Percentiles rank a stretch among this genome's conserved stretches.
phyloP scores from a whole-genome alignment of 2,113 vertebrate species.

The Ochotona princeps region DNA sequence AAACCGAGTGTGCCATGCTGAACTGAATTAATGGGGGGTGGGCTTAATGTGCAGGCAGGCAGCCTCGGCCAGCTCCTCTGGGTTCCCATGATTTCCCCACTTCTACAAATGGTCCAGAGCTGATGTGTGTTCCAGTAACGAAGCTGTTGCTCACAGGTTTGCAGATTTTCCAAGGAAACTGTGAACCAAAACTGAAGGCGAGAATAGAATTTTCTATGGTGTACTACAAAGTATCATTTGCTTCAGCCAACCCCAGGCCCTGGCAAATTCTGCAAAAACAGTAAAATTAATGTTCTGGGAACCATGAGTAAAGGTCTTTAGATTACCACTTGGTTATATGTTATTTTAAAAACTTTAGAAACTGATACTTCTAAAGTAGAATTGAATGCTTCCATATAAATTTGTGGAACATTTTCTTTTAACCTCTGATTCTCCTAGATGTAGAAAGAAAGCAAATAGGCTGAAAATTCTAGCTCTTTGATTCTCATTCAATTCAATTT shows the following conservation, averaged over 20 bases:
- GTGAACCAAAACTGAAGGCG: not conserved
- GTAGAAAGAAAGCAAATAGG: conserved; percentile 6
- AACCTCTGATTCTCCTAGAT: conserved; percentile 36
- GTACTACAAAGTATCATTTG: conserved; percentile 1
- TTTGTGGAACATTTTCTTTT: conserved; percentile 44
- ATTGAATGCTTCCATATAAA: conserved; percentile 23
- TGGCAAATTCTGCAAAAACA: conserved; percentile 29
- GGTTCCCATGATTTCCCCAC: not conserved
- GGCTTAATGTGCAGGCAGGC: conserved; percentile 32
- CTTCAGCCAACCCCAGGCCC: not conserved
- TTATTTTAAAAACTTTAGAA: not conserved
- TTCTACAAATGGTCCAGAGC: conserved; percentile 18
- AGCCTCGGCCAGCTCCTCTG: not conserved
- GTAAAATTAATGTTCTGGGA: conserved; percentile 57
- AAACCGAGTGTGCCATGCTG: not conserved
- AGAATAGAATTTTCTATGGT: conserved; percentile 16
- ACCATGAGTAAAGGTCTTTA: conserved; percentile 36
- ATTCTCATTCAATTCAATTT: conserved; percentile 40
- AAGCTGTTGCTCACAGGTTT: conserved; percentile 49
- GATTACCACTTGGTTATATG: conserved; percentile 44
- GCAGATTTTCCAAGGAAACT: conserved; percentile 45
- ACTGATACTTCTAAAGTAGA: conserved; percentile 26
- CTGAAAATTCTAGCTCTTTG: conserved; percentile 31
- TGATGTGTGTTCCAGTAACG: conserved; percentile 43
- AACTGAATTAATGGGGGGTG: not conserved